Conservation (phyloP, 2,113 vertebrate genomes). For the Colius striatus region DNA sequence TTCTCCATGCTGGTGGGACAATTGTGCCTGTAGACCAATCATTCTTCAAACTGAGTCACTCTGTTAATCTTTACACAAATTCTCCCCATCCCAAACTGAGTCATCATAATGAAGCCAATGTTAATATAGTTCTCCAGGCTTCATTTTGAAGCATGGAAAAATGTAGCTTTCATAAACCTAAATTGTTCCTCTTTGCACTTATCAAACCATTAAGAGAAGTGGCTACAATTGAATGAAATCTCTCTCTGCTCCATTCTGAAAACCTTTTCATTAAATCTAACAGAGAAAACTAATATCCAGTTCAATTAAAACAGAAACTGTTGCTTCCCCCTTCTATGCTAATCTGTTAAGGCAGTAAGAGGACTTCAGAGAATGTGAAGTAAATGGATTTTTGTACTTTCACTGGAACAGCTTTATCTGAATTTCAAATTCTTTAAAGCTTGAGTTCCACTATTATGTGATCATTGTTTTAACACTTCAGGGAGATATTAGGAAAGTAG, state of each 20-base stretch:
- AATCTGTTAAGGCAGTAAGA: slow-evolving; percentile 18
- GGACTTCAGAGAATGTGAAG: slow-evolving; percentile 15
- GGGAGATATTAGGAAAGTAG: not conserved
- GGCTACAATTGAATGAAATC: not conserved
- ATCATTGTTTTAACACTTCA: not conserved
- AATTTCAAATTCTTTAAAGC: slow-evolving; percentile 10
- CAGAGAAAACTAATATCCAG: not conserved
- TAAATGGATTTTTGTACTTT: slow-evolving; percentile 36
- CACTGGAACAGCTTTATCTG: not conserved
- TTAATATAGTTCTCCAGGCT: not conserved
- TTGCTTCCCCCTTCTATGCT: not conserved
- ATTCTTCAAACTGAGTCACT: not conserved
- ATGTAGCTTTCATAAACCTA: not conserved
- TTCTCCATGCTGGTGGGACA: not conserved
- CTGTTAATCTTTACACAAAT: not conserved
- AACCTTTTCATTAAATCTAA: not conserved
- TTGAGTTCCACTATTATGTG: not conserved
- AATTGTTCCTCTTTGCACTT: not conserved
- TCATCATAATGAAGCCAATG: not conserved
- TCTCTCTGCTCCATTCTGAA: not conserved
- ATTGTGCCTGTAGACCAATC: fast-evolving
- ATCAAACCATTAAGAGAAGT: not conserved
- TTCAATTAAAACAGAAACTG: not conserved
- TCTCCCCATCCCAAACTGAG: not conserved
- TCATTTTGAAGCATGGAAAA: not conserved